These are phyloP conservation scores for Galeruca laticollis DNA, from an alignment of 2,888 invertebrate genomes.

Conservation along the genomic window DNA sequence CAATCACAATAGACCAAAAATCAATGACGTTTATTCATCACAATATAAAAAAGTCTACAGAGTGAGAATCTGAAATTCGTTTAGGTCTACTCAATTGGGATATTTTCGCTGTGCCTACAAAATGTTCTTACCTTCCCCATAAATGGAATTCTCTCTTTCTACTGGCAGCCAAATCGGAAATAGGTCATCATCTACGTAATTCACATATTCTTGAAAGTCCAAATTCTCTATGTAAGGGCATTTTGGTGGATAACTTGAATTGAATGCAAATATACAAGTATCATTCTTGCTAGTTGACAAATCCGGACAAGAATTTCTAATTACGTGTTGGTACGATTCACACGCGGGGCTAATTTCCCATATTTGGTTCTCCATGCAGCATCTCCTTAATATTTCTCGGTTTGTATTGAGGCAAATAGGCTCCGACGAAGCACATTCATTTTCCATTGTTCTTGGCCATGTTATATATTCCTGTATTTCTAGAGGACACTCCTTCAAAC, in stretches of 20 bases:
- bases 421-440: constrained; percentile 18
- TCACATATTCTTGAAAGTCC: constrained; percentile 46
- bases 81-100: too few species aligned
- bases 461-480: constrained; percentile 10
- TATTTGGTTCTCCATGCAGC: constrained; percentile 33
- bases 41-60: too few species aligned
- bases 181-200: constrained; percentile 19
- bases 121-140: constrained; percentile 48
- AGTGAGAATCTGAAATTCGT: too few species aligned
- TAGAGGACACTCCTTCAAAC: constrained; percentile 26
- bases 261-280: constrained; percentile 44
- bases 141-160: constrained; percentile 35
- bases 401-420: constrained; percentile 16
- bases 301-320: constrained; percentile 49
- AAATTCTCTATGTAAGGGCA: constrained; percentile 51
- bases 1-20: too few species aligned
- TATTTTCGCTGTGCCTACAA: too few species aligned
- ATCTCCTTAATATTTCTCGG: constrained; percentile 32
- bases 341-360: constrained; percentile 47
- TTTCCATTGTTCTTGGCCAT: constrained; percentile 36
- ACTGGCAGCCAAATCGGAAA: constrained; percentile 56
- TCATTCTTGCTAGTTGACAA: constrained; percentile 25
- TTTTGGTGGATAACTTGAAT: constrained; percentile 46
- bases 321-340: constrained; percentile 34
- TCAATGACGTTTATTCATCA: too few species aligned